phyloP scores from a whole-genome alignment of 2,888 invertebrate species.

The Harmothoe impar region DNA sequence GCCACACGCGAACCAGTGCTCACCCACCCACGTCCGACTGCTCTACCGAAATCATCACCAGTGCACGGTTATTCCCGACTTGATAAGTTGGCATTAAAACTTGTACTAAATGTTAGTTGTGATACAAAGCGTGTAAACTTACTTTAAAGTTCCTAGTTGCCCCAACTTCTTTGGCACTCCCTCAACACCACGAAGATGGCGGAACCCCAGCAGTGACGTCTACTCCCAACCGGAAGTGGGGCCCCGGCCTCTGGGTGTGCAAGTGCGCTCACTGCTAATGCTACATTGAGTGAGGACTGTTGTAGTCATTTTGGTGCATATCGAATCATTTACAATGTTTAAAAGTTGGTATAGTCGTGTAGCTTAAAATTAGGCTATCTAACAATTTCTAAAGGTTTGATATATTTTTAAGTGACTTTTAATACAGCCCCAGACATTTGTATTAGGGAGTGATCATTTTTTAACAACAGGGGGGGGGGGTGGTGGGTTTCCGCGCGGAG shows the following conservation, averaged over 20 bases:
- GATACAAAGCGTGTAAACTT: neutral
- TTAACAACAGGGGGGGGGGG: no score
- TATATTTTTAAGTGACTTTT: no score
- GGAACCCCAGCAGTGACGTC: conserved; percentile 50
- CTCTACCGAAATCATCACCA: conserved; percentile 3
- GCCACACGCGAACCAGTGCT: conserved; percentile 1
- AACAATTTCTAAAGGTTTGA: no score
- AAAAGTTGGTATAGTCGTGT: no score
- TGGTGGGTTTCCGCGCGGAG: no score
- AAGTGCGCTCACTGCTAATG: neutral
- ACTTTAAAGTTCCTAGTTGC: conserved; percentile 51
- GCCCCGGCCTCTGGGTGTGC: conserved; percentile 36
- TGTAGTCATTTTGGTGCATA: neutral
- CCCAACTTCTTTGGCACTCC: conserved; percentile 61
- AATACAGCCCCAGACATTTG: no score
- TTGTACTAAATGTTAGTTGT: neutral
- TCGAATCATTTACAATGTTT: no score
- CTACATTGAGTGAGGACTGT: no score
- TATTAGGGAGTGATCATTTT: no score
- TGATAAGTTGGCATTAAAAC: neutral
- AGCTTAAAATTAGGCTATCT: no score
- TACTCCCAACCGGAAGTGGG: conserved; percentile 45
- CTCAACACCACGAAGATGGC: conserved; percentile 61
- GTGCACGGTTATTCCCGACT: neutral
- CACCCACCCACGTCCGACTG: neutral